Evolutionary conservation across 2,888 invertebrate species (phyloP).

Genomic region (Coremacera marginata): DNA sequence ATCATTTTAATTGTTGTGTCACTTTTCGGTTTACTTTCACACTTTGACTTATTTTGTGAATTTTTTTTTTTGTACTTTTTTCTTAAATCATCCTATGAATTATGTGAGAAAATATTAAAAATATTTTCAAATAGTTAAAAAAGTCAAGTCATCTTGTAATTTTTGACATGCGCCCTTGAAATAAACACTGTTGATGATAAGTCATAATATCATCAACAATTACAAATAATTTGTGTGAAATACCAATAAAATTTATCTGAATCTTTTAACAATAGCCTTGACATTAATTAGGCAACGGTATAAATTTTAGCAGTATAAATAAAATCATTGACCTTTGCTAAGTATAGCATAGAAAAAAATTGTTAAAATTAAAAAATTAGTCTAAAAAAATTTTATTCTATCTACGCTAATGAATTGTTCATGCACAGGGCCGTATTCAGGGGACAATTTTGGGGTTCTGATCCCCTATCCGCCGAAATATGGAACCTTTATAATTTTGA

Average conservation of each 20-base stretch:
- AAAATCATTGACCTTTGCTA: no score
- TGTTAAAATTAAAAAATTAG: no score
- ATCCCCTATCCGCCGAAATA: no score
- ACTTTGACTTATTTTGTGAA: no score
- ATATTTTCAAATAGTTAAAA: constrained; percentile 4
- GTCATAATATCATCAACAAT: background rate
- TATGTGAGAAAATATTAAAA: background rate
- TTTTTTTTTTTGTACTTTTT: background rate
- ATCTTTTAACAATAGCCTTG: background rate
- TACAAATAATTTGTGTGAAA: background rate
- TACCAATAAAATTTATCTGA: background rate
- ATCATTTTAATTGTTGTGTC: no score
- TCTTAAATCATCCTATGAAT: background rate
- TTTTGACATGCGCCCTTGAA: constrained; percentile 16
- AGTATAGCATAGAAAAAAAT: no score
- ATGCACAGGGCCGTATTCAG: no score
- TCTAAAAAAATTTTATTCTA: no score
- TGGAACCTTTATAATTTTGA: no score
- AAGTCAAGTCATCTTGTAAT: constrained; percentile 22
- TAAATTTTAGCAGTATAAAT: no score
- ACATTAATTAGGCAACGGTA: background rate
- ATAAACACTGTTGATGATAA: background rate
- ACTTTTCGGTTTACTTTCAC: background rate
- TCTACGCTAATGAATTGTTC: no score
- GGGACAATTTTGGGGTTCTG: no score